phyloP scores from a whole-genome alignment of 2,797 vertebrate genomes.

The Pseudocheirus occidentalis region DNA sequence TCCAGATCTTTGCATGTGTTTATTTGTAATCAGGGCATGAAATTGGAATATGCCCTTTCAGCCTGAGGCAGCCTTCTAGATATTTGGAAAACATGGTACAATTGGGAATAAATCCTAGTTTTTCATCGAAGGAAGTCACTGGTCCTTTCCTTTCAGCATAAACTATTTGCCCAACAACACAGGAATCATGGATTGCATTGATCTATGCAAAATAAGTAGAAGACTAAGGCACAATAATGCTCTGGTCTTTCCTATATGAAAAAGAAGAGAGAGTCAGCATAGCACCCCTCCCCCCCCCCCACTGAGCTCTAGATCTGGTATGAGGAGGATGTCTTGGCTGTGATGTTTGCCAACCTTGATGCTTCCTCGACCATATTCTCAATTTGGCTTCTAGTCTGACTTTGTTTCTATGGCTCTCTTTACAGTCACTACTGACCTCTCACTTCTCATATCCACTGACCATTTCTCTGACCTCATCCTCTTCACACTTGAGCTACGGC shows the following conservation, averaged over 20 bases:
- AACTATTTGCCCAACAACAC: not conserved
- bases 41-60: fast-evolving
- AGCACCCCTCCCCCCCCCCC: too few relatives aligned
- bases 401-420: not conserved
- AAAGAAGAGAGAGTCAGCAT: not conserved
- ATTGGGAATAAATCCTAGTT: not conserved
- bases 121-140: not conserved
- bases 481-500: not conserved
- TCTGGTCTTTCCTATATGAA: not conserved
- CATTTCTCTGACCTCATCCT: not conserved
- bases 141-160: not conserved
- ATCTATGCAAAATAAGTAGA: fast-evolving
- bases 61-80: too few relatives aligned
- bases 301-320: not conserved
- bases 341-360: not conserved
- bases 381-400: not conserved
- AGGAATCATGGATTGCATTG: not conserved
- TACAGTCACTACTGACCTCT: not conserved
- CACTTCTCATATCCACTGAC: not conserved
- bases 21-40: not conserved
- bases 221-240: not conserved
- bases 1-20: not conserved
- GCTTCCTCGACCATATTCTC: not conserved
- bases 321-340: not conserved
- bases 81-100: fast-evolving